Percentiles rank a stretch among this genome's conserved stretches.
phyloP scores from a whole-genome alignment of 2,797 vertebrate species.

The Eutrigla gurnardus region DNA sequence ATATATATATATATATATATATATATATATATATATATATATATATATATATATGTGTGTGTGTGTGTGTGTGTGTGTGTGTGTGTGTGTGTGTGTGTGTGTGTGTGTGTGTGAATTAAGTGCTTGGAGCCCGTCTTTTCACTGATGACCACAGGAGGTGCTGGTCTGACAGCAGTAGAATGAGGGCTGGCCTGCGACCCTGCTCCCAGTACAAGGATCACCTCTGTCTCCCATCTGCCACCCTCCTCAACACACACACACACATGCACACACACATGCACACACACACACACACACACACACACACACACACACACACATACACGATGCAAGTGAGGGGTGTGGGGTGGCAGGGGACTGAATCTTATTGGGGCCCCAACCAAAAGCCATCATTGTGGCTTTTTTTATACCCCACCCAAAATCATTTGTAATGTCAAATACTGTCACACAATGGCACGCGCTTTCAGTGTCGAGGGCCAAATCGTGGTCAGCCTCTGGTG shows the following conservation, averaged over 20 bases:
- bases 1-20: too few relatives aligned
- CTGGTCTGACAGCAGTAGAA: conserved; percentile 69
- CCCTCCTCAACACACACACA: conserved; percentile 78
- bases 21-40: too few relatives aligned
- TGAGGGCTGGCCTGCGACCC: conserved; percentile 69
- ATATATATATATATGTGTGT: neutral
- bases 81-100: neutral
- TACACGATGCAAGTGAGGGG: conserved; percentile 64
- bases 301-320: conserved; percentile 66
- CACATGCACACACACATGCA: conserved; percentile 12
- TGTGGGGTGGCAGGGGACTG: conserved; percentile 29
- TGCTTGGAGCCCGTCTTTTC: conserved; percentile 69
- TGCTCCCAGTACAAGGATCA: conserved; percentile 88
- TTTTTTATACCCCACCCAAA: conserved; percentile 66
- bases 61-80: neutral
- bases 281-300: conserved; percentile 11
- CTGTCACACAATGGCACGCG: conserved; percentile 72
- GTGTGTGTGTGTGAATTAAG: conserved; percentile 41
- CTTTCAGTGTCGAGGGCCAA: conserved; percentile 54
- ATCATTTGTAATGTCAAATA: conserved; percentile 75
- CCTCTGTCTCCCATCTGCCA: conserved; percentile 92
- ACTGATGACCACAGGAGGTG: conserved; percentile 59
- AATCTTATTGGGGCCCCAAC: conserved; percentile 56
- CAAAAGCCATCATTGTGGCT: conserved; percentile 74
- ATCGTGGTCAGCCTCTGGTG: conserved; percentile 25